phyloP scores from a whole-genome alignment of 2,113 vertebrate genomes.

The Silurus asotus region DNA sequence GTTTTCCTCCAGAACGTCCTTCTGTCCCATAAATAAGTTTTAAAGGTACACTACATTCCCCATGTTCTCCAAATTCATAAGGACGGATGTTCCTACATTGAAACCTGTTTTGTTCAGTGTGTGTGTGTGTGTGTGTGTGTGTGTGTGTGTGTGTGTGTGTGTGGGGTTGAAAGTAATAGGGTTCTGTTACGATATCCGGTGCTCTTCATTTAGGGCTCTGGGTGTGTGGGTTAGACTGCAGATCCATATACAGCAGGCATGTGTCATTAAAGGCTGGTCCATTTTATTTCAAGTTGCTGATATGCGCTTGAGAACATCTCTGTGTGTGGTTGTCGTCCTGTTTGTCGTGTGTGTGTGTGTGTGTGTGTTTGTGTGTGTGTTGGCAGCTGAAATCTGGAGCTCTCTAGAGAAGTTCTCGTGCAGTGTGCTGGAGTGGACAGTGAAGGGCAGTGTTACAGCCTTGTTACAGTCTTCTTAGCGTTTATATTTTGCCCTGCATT shows the following conservation, averaged over 20 bases:
- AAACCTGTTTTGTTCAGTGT: background rate
- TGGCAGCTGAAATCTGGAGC: background rate
- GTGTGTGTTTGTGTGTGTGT: background rate
- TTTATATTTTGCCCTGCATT: too few relatives aligned
- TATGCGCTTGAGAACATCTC: background rate
- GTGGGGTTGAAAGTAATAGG: background rate
- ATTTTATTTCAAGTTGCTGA: background rate
- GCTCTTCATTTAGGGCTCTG: background rate
- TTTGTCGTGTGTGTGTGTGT: background rate
- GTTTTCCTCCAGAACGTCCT: background rate
- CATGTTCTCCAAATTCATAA: background rate
- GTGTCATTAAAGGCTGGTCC: background rate
- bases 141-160: background rate
- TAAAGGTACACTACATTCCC: background rate
- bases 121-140: background rate
- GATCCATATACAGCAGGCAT: background rate
- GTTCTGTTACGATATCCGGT: background rate
- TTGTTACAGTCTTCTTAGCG: background rate
- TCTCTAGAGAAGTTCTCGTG: background rate
- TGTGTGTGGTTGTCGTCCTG: background rate
- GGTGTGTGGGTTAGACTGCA: background rate
- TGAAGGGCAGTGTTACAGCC: slow-evolving; percentile 12
- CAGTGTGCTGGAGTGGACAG: slow-evolving; percentile 1
- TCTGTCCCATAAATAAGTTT: background rate
- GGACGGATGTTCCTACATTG: background rate